phyloP scores from a whole-genome alignment of 2,797 vertebrate genomes.

The Artibeus lituratus region DNA sequence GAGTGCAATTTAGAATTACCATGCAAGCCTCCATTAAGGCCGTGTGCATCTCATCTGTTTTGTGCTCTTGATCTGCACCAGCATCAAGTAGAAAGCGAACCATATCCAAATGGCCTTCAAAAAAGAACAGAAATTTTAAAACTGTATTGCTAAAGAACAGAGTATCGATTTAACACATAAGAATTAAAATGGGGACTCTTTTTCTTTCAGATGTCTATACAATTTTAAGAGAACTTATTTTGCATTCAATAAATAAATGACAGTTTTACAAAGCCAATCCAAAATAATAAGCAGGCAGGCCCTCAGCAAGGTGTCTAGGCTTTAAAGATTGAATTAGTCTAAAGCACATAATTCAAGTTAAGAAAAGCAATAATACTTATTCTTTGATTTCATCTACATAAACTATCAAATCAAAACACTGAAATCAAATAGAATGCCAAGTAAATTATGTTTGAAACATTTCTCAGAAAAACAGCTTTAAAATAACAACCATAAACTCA shows the following conservation, averaged over 20 bases:
- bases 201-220: constrained; percentile 39
- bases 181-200: not conserved
- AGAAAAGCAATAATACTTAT: constrained; percentile 42
- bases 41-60: constrained; percentile 99
- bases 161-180: constrained; percentile 17
- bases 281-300: constrained; percentile 39
- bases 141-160: constrained; percentile 26
- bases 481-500: constrained; percentile 63
- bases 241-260: constrained; percentile 43
- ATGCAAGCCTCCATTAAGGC: constrained; percentile 99
- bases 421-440: constrained; percentile 54
- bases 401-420: constrained; percentile 58
- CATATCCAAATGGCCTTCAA: constrained; percentile 98
- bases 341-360: constrained; percentile 49
- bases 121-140: constrained; percentile 40
- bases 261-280: constrained; percentile 45
- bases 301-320: constrained; percentile 35
- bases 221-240: constrained; percentile 37
- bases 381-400: constrained; percentile 41
- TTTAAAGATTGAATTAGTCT: constrained; percentile 49
- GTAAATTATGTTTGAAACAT: constrained; percentile 47
- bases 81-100: constrained; percentile 99
- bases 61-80: constrained; percentile 99
- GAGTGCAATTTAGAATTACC: constrained; percentile 77
- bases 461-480: constrained; percentile 51